These are phyloP conservation scores for Lepidothrix coronata DNA, from an alignment of 2,113 vertebrate genomes.

Conservation along the genomic window DNA sequence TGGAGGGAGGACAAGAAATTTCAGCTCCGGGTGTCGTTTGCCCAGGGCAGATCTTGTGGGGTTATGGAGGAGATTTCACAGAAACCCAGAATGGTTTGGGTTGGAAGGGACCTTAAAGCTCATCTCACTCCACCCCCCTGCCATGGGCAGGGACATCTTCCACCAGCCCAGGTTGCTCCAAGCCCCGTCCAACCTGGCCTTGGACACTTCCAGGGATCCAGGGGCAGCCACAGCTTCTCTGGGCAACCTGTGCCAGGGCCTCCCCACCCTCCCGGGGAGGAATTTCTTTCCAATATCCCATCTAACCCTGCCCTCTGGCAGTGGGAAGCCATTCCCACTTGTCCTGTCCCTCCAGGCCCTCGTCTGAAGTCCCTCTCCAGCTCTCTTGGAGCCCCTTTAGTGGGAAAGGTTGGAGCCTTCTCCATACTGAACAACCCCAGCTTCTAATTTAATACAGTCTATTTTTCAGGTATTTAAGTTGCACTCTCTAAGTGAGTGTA, in stretches of 20 bases:
- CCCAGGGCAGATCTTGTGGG: accelerated
- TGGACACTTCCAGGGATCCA: neutral
- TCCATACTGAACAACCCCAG: neutral
- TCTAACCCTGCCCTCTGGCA: accelerated
- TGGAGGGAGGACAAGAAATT: neutral
- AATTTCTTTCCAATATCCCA: neutral
- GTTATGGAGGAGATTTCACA: accelerated
- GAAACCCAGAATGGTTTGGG: neutral
- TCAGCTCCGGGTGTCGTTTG: neutral
- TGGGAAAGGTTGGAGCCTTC: neutral
- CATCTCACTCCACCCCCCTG: neutral
- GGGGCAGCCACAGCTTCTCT: neutral
- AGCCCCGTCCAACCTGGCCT: neutral
- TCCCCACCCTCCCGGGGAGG: accelerated
- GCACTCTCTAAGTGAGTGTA: accelerated
- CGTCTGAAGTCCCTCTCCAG: neutral
- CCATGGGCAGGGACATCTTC: neutral
- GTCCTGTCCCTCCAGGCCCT: neutral
- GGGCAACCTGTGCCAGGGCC: neutral
- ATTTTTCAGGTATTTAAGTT: neutral
- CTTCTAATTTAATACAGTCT: neutral
- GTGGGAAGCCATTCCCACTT: neutral
- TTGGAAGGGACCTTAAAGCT: neutral
- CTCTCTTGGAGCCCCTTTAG: neutral
- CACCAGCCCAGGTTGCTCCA: neutral